phyloP scores from a whole-genome alignment of 2,113 vertebrate genomes.

The Phylloscopus trochiloides region DNA sequence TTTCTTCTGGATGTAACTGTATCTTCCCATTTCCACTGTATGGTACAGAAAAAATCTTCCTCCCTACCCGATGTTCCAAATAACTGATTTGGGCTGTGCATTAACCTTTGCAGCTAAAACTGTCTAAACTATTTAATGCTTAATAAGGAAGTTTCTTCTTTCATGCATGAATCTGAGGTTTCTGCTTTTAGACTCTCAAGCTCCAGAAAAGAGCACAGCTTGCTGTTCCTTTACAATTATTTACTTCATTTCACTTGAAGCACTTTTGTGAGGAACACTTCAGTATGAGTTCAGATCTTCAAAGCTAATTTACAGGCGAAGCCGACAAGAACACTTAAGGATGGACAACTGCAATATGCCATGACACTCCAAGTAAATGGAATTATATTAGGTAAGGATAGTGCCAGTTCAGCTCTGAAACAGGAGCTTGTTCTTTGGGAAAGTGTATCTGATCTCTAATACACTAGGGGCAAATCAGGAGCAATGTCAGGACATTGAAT shows the following conservation, averaged over 20 bases:
- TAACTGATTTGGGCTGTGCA: background rate
- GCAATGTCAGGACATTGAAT: background rate
- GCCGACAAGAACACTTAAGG: background rate
- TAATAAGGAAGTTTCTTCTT: background rate
- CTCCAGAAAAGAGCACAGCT: background rate
- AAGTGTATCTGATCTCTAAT: background rate
- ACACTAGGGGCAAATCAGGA: background rate
- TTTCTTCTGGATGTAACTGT: background rate
- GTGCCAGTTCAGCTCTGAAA: background rate
- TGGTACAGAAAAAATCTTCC: background rate
- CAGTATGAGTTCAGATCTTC: background rate
- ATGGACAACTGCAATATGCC: background rate
- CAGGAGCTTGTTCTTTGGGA: background rate
- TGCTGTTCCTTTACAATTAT: background rate
- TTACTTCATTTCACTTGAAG: background rate
- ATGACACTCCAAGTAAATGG: background rate
- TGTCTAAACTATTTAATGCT: background rate
- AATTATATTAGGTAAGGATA: background rate
- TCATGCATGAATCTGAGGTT: background rate
- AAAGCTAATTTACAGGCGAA: background rate
- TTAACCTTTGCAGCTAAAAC: background rate
- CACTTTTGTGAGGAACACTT: background rate
- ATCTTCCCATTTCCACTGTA: background rate
- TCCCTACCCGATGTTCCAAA: background rate
- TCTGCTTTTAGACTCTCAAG: fast-evolving